Percentiles rank a stretch among this genome's conserved stretches.
Conservation (phyloP, 2,113 vertebrate genomes). For the Thymallus thymallus region DNA sequence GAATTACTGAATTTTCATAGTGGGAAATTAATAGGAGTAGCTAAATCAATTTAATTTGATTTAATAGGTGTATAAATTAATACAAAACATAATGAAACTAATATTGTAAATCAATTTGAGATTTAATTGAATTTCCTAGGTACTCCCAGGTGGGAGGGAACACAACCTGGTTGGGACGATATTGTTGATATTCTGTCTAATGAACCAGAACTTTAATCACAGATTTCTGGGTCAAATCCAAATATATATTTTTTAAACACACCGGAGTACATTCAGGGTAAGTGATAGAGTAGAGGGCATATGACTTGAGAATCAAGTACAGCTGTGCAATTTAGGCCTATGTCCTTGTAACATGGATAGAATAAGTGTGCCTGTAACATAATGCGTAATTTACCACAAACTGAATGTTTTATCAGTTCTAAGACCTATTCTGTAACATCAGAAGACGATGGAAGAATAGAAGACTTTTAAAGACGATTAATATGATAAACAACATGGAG, state of each 20-base stretch:
- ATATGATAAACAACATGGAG: neutral
- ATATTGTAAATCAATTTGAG: constrained; percentile 70
- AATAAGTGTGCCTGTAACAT: too few relatives aligned
- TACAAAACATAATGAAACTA: constrained; percentile 68
- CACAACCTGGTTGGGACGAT: constrained; percentile 14
- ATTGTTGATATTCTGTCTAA: constrained; percentile 30
- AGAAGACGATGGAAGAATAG: too few relatives aligned
- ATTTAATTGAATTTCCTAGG: constrained; percentile 57
- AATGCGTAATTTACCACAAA: too few relatives aligned
- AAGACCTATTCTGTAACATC: too few relatives aligned
- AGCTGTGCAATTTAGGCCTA: too few relatives aligned
- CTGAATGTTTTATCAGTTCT: too few relatives aligned
- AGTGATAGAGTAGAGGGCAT: too few relatives aligned
- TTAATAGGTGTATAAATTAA: constrained; percentile 67
- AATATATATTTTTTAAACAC: too few relatives aligned
- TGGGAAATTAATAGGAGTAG: constrained; percentile 47
- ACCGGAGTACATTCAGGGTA: too few relatives aligned
- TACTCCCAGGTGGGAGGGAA: constrained; percentile 49
- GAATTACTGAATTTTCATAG: constrained; percentile 50
- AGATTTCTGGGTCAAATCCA: neutral
- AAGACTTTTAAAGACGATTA: neutral
- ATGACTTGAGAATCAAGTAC: too few relatives aligned
- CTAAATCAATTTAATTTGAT: constrained; percentile 57
- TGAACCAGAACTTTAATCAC: constrained; percentile 11
- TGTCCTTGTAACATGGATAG: too few relatives aligned